Evolutionary conservation across 1,140 invertebrate species (phyloP).

Genomic region (Orius laevigatus): DNA sequence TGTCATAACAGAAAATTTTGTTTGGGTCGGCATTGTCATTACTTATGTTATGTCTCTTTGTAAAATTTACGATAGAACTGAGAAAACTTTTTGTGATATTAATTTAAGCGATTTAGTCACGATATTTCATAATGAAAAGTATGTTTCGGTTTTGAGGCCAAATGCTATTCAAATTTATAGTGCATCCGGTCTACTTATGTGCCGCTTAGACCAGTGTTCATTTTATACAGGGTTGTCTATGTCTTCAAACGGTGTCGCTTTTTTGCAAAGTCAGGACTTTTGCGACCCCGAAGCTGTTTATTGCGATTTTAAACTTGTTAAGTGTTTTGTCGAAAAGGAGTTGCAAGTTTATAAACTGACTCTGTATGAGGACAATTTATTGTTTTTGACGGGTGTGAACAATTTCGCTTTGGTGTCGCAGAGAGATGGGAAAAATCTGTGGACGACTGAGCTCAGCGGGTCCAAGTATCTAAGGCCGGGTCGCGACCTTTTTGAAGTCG

Average conservation of each 20-base stretch:
- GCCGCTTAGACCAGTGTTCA: neutral
- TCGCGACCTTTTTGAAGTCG: slow-evolving; percentile 1
- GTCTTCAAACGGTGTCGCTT: slow-evolving; percentile 2
- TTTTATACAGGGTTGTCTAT: slow-evolving; percentile 4
- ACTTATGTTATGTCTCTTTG: no score
- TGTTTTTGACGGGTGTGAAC: slow-evolving; percentile 3
- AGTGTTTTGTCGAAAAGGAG: neutral
- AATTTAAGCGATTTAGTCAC: no score
- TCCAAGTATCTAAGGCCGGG: slow-evolving; percentile 6
- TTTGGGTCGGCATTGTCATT: no score
- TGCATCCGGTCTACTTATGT: no score
- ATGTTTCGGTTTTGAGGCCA: no score
- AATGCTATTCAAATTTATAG: no score
- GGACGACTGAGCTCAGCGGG: neutral
- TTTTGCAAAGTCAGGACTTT: slow-evolving; percentile 3
- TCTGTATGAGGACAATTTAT: neutral
- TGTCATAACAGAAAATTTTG: no score
- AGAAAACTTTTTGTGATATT: no score
- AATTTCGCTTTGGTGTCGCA: neutral
- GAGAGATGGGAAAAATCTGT: neutral
- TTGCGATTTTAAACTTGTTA: neutral
- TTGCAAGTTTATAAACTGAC: slow-evolving; percentile 5
- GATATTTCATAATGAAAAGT: no score
- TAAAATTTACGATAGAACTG: no score
- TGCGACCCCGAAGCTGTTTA: slow-evolving; percentile 4